phyloP scores from a whole-genome alignment of 2,888 invertebrate species.

The Himalopsyche tibetana region DNA sequence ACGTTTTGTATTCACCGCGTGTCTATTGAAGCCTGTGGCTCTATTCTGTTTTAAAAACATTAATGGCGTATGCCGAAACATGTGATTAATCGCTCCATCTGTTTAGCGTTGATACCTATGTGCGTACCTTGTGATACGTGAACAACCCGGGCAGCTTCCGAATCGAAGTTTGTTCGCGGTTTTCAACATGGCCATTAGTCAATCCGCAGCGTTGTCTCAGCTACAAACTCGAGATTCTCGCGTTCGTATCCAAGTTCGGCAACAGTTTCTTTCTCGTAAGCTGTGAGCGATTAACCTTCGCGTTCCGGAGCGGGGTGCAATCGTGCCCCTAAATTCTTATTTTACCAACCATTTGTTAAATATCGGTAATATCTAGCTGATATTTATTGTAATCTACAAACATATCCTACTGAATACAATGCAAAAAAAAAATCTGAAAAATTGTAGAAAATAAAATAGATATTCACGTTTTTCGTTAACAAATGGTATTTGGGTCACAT shows the following conservation, averaged over 20 bases:
- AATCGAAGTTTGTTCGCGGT: conserved; percentile 27
- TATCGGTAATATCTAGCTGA: no score
- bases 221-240: conserved; percentile 35
- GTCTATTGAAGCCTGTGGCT: conserved; percentile 12
- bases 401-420: no score
- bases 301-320: no score
- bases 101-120: conserved; percentile 14
- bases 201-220: conserved; percentile 28
- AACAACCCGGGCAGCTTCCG: conserved; percentile 15
- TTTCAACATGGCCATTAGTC: conserved; percentile 40
- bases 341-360: no score
- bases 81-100: conserved; percentile 43
- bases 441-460: no score
- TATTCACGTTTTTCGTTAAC: no score
- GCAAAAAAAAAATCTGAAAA: no score
- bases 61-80: conserved; percentile 36
- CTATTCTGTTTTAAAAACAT: conserved; percentile 25
- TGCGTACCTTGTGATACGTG: not conserved
- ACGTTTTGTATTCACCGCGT: no score
- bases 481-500: no score
- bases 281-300: conserved; percentile 36
- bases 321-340: no score
- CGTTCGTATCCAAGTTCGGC: conserved; percentile 23
- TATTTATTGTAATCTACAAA: no score
- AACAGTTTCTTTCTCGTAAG: not conserved